These are phyloP conservation scores for Drosophila takahashii DNA, from an alignment of 1,140 invertebrate species.

Conservation along the genomic window DNA sequence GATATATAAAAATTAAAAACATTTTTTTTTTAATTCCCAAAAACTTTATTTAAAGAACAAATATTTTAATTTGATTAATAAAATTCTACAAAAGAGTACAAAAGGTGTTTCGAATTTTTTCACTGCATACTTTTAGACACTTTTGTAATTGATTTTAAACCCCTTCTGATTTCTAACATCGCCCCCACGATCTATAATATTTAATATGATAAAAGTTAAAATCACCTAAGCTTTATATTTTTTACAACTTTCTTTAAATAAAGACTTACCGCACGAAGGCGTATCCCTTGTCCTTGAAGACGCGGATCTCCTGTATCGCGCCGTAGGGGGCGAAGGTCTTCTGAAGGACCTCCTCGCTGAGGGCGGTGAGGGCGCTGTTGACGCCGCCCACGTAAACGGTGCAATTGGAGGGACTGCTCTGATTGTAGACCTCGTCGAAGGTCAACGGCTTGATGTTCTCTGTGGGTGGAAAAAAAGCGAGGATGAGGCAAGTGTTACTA, in stretches of 20 bases:
- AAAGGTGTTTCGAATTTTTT: no score
- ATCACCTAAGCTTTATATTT: no score
- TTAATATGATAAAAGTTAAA: neutral
- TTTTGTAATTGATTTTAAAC: no score
- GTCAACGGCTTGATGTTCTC: conserved; percentile 95
- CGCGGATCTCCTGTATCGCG: conserved; percentile 98
- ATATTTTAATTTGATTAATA: no score
- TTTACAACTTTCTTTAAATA: no score
- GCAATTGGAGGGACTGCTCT: conserved; percentile 99
- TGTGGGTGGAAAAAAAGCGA: conserved; percentile 74
- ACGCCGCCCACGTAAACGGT: conserved; percentile 99
- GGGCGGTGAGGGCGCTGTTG: conserved; percentile 96
- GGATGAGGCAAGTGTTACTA: conserved; percentile 13
- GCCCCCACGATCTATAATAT: neutral
- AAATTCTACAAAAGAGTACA: no score
- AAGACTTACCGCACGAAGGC: conserved; percentile 97
- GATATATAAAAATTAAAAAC: no score
- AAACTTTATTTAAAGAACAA: no score
- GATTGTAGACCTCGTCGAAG: conserved; percentile 99
- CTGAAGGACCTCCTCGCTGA: conserved; percentile 98
- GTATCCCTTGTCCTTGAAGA: conserved; percentile 99
- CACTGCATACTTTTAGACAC: no score
- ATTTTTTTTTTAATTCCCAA: no score
- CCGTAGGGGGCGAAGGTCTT: conserved; percentile 98
- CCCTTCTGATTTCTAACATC: no score